phyloP scores from a whole-genome alignment of 1,140 invertebrate genomes.

The Hydropsyche tenuis region DNA sequence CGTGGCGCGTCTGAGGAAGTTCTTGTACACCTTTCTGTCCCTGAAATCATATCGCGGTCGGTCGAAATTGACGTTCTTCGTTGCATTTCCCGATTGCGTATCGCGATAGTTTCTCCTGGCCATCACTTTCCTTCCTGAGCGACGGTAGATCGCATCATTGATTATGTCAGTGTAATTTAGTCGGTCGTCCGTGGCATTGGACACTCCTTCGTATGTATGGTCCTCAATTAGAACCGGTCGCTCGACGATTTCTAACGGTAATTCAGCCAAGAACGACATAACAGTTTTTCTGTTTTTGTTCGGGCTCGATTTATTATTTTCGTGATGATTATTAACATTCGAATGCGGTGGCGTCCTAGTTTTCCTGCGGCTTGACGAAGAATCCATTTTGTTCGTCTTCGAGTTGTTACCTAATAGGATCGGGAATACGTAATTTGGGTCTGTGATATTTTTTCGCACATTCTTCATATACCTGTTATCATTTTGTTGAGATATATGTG shows the following conservation, averaged over 20 bases:
- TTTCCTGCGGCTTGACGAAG: not conserved
- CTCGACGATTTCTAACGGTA: conserved; percentile 34
- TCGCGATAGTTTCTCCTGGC: conserved; percentile 15
- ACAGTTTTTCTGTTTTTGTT: conserved; percentile 26
- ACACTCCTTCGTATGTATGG: conserved; percentile 29
- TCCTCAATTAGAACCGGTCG: conserved; percentile 26
- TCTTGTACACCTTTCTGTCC: conserved; percentile 26
- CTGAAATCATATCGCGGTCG: not conserved
- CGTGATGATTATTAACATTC: no score
- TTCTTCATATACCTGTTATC: conserved; percentile 33
- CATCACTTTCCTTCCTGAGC: conserved; percentile 37
- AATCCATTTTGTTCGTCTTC: not conserved
- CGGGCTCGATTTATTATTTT: conserved; percentile 9
- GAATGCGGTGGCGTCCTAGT: not conserved
- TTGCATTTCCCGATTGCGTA: not conserved
- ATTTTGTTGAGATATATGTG: not conserved
- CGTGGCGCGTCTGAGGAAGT: conserved; percentile 21
- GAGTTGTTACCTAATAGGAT: not conserved
- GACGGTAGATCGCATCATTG: conserved; percentile 7
- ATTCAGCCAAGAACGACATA: conserved; percentile 14
- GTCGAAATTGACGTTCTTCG: not conserved
- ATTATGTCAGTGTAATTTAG: conserved; percentile 31
- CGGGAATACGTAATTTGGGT: not conserved
- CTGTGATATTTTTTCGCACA: not conserved
- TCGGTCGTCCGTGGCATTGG: conserved; percentile 18